These are phyloP conservation scores for Tragelaphus strepsiceros DNA, from an alignment of 2,113 vertebrate genomes.

Conservation along the genomic window DNA sequence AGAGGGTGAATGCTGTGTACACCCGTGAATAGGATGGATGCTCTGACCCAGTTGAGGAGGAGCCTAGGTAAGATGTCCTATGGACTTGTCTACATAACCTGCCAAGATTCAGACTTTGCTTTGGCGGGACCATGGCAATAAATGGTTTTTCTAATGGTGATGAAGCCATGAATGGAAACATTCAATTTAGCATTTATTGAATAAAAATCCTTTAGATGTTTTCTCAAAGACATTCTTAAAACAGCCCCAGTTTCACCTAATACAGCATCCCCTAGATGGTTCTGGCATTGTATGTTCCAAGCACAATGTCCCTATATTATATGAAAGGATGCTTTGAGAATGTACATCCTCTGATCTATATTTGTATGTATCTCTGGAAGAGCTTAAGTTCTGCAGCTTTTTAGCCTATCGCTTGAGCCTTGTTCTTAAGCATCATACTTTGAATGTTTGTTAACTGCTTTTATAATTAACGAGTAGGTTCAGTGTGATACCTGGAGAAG, in stretches of 20 bases:
- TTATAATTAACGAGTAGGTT: background rate
- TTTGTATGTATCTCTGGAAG: background rate
- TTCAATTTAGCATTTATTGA: background rate
- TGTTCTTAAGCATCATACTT: background rate
- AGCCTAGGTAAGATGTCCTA: rapidly evolving
- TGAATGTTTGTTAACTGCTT: background rate
- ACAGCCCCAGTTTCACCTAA: background rate
- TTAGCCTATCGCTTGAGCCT: background rate
- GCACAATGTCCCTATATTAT: rapidly evolving
- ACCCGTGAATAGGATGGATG: rapidly evolving
- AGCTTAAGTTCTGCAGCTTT: background rate
- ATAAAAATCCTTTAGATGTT: background rate
- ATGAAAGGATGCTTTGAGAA: background rate
- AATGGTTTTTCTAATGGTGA: background rate
- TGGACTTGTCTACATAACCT: background rate
- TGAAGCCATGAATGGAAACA: background rate
- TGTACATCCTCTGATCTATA: background rate
- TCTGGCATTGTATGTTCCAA: background rate
- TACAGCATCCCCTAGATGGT: background rate
- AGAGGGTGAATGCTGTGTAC: rapidly evolving
- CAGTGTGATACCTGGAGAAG: background rate
- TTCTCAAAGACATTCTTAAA: background rate
- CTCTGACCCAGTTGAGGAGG: background rate
- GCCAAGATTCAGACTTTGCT: background rate
- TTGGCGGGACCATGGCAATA: background rate